Conservation (phyloP, 2,797 vertebrate genomes). For the Acrossocheilus wenchowensis region DNA sequence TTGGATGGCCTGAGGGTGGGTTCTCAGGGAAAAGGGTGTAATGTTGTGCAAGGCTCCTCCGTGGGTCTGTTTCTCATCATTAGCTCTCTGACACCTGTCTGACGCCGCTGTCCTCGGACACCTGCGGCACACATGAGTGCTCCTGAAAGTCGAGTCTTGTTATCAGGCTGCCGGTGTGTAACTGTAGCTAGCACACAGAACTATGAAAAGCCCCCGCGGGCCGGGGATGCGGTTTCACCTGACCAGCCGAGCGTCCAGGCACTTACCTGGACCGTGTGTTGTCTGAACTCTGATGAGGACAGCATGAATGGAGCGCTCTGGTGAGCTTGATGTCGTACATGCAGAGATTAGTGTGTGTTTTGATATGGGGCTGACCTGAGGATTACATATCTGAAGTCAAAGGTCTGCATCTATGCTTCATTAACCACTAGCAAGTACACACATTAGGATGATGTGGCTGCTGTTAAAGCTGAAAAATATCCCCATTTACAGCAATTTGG, state of each 20-base stretch:
- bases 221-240: constrained; percentile 49
- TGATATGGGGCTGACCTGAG: constrained; percentile 30
- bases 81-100: constrained; percentile 68
- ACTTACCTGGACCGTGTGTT: constrained; percentile 16
- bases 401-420: constrained; percentile 11
- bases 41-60: neutral
- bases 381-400: constrained; percentile 26
- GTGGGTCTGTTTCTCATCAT: constrained; percentile 50
- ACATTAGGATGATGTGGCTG: constrained; percentile 3
- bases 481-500: neutral
- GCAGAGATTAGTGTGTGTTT: constrained; percentile 42
- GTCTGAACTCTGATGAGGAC: constrained; percentile 49
- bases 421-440: constrained; percentile 22
- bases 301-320: constrained; percentile 32
- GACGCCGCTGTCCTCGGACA: constrained; percentile 58
- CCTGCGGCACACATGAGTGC: constrained; percentile 54
- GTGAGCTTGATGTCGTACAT: constrained; percentile 23
- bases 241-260: constrained; percentile 32
- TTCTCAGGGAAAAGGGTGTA: neutral
- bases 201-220: constrained; percentile 50
- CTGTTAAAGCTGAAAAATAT: neutral
- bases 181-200: constrained; percentile 62
- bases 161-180: constrained; percentile 72
- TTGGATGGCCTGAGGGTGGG: neutral
- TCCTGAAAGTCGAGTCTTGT: constrained; percentile 67